Base-by-base conservation (phyloP, 2,888 invertebrate genomes). In the Stegophylla sp. region DNA sequence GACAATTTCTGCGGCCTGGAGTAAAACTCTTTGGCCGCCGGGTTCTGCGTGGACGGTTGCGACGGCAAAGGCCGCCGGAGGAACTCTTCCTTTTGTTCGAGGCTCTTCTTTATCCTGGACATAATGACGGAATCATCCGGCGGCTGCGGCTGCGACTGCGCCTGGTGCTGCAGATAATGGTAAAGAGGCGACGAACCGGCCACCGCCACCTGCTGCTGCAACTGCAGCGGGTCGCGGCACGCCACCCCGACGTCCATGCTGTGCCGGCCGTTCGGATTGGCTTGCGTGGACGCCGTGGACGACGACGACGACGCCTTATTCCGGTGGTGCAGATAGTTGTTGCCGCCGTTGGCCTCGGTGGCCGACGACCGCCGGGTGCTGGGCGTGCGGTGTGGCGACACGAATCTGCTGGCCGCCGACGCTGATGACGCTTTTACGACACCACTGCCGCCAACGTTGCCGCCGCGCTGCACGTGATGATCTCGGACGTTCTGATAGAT, bases 31-130 rank as follows among this genome's bases (percentile, higher is more conserved):
- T 91, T 89, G 51, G 1, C 85, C 59, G 1, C 85, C 59, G 64
- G 83, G 83, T 17, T 83, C 77, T n/a, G 83, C 79, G 82, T 34
- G 82, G 34, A 34, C 34, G n/a, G n/a, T n/a, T 34, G 81, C 20
- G 26, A 66, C 61, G 81, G 64, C 7, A 82, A 9, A 23, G 71
- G 92, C 84, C 93, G 89, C 86, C 92, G 90, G 82, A 96, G 89
- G 87, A 96, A 96, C 85, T 95, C 95, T 86, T 95, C 95, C 86
- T 95, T 95, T 86, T 95, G 94, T 86, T 95, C 94, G 85, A 94
- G 91, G 85, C 93, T 94, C 86, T 93, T 93, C 84, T 93, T 90
- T 63, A 86, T 86, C 74, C 87, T 84, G 83, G 91, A 91, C 89
- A 94, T 91, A 85, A 91, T 90, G 67, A 91, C 89, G 82, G 92